Evolutionary conservation across 1,140 invertebrate genomes (phyloP), one percentile per base, ranked within the genome.

Genomic region (Leptinotarsa undecemlineata): DNA sequence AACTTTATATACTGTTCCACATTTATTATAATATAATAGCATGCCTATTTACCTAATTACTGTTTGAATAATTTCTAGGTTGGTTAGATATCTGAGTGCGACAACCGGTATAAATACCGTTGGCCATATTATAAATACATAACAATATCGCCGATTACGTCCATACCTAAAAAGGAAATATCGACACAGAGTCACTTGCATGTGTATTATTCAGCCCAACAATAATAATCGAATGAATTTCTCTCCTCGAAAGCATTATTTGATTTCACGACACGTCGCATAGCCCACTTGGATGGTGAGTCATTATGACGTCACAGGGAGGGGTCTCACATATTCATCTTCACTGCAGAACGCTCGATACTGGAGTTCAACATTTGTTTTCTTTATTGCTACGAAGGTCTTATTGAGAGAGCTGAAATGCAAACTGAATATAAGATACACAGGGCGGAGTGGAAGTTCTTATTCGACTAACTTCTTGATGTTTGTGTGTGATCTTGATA

Each of bases 171-270:
- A 57, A 57, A 57, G 51, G 51, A 15, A n/a, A 57, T 57, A 57
- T 57, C 51, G 8, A 42, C 33, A 42, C 33, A 42, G 8, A 42
- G 3, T 42, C 33, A 11, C 33, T 57, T 19, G 51, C 17, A 15
- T 17, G n/a, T 15, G 15, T 15, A 57, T 57, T 57, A 15, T 57
- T 17, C 51, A 57, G n/a, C 6, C 15, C 51, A 57, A 57, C 26
- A 67, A 67, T 23, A 67, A 67, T 67, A 67, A 67, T 67, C 26
- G 64, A 67, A 33, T 67, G 64, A 67, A 67, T 33, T 67, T 67
- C 42, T 21, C 42, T 23, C 42, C 15, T 57, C 15, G 26, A 15
- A 23, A n/a, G 42, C 20, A 17, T 17, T 33, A 42, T 67, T 42
- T 17, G 42, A 11, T n/a, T 33, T 64, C 64, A 67, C 23, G 23